Evolutionary conservation across 2,888 invertebrate genomes (phyloP), one percentile per base, ranked within the genome.

Genomic region (Amorpha juglandis): DNA sequence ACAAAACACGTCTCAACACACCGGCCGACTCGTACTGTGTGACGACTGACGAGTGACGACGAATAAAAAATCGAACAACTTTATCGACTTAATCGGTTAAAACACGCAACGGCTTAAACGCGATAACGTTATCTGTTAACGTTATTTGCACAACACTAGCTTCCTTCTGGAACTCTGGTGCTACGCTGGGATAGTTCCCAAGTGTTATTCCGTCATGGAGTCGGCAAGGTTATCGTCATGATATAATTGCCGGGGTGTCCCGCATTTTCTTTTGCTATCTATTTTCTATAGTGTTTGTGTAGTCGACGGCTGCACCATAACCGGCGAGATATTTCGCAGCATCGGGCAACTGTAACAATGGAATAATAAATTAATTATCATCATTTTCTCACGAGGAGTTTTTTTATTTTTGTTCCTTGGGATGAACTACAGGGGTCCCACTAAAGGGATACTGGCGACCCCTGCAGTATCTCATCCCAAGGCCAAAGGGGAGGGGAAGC

Each of bases 261-360:
- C 74, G 72, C 78, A 78, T 82, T 73, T 65, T 68, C 50, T 65
- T 69, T 69, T 69, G 74, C 66, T 70, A 72, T 76, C 72, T 79
- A 70, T 77, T 77, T 74, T 74, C 73, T 74, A 73, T 77, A 70
- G 70, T 71, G 64, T 66, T 68, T 45, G 70, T 65, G 66, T 86
- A 91, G 84, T 92, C 91, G 75, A 91, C 81, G 68, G 90, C 92
- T 74, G 91, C 89, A 71, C 92, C 91, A 85, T 91, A 91, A 74
- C 91, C 90, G 77, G 83, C 80, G 71, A 90, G 90, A 82, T 86
- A 87, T 83, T 87, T 85, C 75, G 86, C 86, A 82, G 89, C 88
- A 78, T 83, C 87, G 70, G 87, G 86, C 81, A 89, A 84, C 92
- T 92, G 90, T 68, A 92, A 92, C 92, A 92, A 92, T 83, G 69